These are phyloP conservation scores for Drosophila arawakana DNA, from an alignment of 1,140 invertebrate genomes.

Conservation along the genomic window DNA sequence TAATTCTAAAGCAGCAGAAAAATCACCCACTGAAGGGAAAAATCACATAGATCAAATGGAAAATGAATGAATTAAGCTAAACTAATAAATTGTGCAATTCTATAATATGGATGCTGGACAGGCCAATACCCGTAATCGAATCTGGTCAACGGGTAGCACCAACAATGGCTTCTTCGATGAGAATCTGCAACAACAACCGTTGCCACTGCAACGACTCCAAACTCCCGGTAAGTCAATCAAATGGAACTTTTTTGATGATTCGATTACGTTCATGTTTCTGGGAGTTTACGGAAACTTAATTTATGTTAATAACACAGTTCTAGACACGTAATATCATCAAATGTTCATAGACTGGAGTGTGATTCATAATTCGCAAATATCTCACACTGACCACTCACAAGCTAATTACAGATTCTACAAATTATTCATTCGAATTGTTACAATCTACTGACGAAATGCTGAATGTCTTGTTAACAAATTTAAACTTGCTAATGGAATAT, in stretches of 20 bases:
- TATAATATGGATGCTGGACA: slow-evolving; percentile 48
- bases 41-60: slow-evolving; percentile 46
- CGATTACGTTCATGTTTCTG: no score
- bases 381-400: neutral
- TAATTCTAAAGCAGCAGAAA: slow-evolving; percentile 37
- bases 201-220: slow-evolving; percentile 63
- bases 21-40: slow-evolving; percentile 42
- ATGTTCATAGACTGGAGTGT: neutral
- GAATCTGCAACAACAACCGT: slow-evolving; percentile 64
- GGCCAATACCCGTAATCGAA: slow-evolving; percentile 50
- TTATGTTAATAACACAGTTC: neutral
- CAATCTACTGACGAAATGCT: neutral
- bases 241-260: neutral
- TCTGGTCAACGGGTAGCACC: slow-evolving; percentile 63
- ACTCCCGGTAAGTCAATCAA: slow-evolving; percentile 60
- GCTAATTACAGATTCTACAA: neutral
- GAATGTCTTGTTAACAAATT: neutral
- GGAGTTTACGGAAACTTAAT: neutral
- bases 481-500: neutral
- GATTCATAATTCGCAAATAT: slow-evolving; percentile 20
- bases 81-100: slow-evolving; percentile 10
- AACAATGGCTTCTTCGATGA: slow-evolving; percentile 68
- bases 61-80: slow-evolving; percentile 37
- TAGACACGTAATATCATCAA: neutral
- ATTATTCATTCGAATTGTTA: slow-evolving; percentile 8